Percentiles rank a stretch among this genome's conserved stretches.
Evolutionary conservation across 2,797 vertebrate genomes (phyloP).

Genomic region (Enteromius radiatus): DNA sequence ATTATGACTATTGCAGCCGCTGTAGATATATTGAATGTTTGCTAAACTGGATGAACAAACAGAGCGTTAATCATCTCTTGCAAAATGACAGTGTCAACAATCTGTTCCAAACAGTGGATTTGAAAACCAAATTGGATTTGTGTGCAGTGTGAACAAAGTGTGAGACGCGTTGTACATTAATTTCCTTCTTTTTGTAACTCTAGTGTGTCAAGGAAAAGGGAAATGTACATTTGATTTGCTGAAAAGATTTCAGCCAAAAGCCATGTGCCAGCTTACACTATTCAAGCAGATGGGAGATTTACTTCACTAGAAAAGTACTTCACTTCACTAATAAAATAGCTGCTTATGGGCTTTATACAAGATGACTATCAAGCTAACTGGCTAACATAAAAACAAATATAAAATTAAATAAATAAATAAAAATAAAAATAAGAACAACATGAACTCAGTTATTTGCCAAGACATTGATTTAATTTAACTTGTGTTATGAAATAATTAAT

Average conservation of each 20-base stretch:
- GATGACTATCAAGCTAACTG: background rate
- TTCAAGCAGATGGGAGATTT: background rate
- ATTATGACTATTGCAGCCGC: background rate
- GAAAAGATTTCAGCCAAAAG: background rate
- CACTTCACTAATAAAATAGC: background rate
- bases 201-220: background rate
- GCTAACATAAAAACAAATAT: background rate
- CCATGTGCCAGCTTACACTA: background rate
- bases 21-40: background rate
- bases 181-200: background rate
- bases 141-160: constrained; percentile 18
- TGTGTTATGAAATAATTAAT: background rate
- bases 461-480: no score
- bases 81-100: constrained; percentile 24
- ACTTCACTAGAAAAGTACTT: background rate
- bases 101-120: constrained; percentile 20
- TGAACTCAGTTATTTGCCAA: no score
- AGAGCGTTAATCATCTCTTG: background rate
- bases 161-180: background rate
- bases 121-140: constrained; percentile 21
- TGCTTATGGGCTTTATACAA: background rate
- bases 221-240: background rate
- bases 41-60: constrained; percentile 1
- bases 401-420: background rate
- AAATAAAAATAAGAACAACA: background rate